A percentile compares a stretch with the other conserved stretches of the same genome.
phyloP scores from a whole-genome alignment of 2,797 vertebrate genomes.

The Echeneis naucrates region DNA sequence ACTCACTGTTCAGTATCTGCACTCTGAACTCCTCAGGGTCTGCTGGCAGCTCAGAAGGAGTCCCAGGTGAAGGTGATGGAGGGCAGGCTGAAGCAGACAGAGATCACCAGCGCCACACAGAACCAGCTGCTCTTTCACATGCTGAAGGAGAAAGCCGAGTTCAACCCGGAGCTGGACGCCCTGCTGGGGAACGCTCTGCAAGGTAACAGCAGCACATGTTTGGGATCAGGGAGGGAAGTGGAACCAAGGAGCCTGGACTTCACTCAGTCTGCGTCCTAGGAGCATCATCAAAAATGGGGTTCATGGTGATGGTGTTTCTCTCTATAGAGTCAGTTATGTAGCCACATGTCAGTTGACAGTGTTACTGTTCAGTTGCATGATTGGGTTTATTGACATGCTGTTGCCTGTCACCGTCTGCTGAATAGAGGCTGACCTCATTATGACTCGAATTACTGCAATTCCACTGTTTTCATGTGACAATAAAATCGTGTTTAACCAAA shows the following conservation, averaged over 20 bases:
- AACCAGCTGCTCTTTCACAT: slow-evolving; percentile 99
- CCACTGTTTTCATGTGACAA: too few relatives aligned
- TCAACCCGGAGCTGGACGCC: slow-evolving; percentile 97
- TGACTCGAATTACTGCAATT: not conserved
- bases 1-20: not conserved
- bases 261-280: slow-evolving; percentile 42
- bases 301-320: not conserved
- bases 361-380: slow-evolving; percentile 71
- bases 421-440: slow-evolving; percentile 63
- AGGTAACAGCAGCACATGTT: slow-evolving; percentile 81
- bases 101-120: slow-evolving; percentile 98
- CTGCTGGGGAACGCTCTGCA: slow-evolving; percentile 96
- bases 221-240: not conserved
- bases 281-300: not conserved
- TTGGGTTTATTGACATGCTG: slow-evolving; percentile 49
- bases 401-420: slow-evolving; percentile 67
- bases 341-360: slow-evolving; percentile 16
- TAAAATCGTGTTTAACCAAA: not conserved
- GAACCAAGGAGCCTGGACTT: slow-evolving; percentile 14
- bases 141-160: slow-evolving; percentile 98
- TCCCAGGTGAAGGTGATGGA: slow-evolving; percentile 98
- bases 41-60: slow-evolving; percentile 96
- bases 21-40: slow-evolving; percentile 83
- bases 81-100: slow-evolving; percentile 96
- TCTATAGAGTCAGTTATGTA: fast-evolving